Percentiles rank a stretch among this genome's conserved stretches.
Evolutionary conservation across 2,113 vertebrate genomes (phyloP).

Genomic region (Castor canadensis): DNA sequence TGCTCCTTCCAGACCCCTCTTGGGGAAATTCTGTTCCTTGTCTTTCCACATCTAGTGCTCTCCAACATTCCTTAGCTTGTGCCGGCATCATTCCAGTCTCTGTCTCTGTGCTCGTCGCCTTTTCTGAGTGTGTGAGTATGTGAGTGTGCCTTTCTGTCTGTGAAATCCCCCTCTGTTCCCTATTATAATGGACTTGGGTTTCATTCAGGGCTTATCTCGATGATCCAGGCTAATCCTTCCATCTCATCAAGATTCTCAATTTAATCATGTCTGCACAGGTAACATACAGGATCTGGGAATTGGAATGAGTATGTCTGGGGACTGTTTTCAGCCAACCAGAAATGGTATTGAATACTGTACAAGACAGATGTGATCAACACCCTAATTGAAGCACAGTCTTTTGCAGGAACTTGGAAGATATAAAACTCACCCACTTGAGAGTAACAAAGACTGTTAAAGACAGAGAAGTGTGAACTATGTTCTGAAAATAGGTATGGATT

Average conservation of each 20-base stretch:
- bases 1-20: background rate
- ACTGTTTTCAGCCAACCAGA: background rate
- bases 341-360: background rate
- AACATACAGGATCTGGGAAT: background rate
- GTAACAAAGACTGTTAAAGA: background rate
- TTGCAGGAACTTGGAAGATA: background rate
- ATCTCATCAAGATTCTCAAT: background rate
- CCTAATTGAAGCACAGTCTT: background rate
- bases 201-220: background rate
- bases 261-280: background rate
- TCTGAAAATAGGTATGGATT: background rate
- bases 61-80: background rate
- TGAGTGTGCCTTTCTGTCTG: background rate
- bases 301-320: background rate
- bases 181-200: background rate
- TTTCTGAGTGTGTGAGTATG: background rate
- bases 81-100: background rate
- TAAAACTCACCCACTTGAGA: background rate
- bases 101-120: background rate
- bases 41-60: background rate
- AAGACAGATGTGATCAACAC: background rate
- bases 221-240: background rate
- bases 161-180: background rate
- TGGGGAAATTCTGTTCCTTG: background rate
- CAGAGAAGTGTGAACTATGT: background rate